Evolutionary conservation across 2,113 vertebrate genomes (phyloP), one percentile per base, ranked within the genome.

Genomic region (Progne subis): DNA sequence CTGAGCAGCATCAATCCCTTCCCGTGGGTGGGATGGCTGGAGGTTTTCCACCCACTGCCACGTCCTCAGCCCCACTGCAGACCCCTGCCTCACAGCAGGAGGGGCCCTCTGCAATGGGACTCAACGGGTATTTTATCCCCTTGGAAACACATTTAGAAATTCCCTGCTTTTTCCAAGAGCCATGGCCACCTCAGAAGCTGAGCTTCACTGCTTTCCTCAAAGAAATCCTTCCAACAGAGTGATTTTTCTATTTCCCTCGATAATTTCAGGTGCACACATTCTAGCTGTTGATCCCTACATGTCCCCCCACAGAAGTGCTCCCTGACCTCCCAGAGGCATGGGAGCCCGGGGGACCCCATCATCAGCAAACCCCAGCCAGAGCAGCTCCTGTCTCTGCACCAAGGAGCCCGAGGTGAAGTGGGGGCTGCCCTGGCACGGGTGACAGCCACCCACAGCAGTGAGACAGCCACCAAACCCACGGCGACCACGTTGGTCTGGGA

Each of bases 361-460:
- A 67, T 4, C 52, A 78, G 37, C 34, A 29, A 86, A 86, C 17
- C 26, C 44, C 29, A 3, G n/a, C 2, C 31, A 37, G 23, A 50
- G 37, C 5, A 5, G 43, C 2, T 8, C 46, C 34, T 29, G 53
- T 1, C 23, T 41, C 83, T 50, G 24, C 37, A 32, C 31, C 57
- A 20, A 43, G 41, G n/a, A 77, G 32, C 4, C 3, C 0, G 1
- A 80, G 57, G 39, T 1, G 1, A 41, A 79, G 49, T 1, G 1
- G 41, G n/a, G 26, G 70, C 55, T 4, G n/a, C 10, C 86, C 52
- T 41, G 10, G 25, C 5, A 1, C 0, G 3, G 56, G 47, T 7
- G 9, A 57, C n/a, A 39, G 29, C 8, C 6, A 61, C 80, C 26
- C 57, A 15, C 72, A 79, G 20, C 75, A 75, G 10, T 1, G 4